Base-by-base conservation (phyloP, 2,888 invertebrate species). In the Agrenia bidenticulata region DNA sequence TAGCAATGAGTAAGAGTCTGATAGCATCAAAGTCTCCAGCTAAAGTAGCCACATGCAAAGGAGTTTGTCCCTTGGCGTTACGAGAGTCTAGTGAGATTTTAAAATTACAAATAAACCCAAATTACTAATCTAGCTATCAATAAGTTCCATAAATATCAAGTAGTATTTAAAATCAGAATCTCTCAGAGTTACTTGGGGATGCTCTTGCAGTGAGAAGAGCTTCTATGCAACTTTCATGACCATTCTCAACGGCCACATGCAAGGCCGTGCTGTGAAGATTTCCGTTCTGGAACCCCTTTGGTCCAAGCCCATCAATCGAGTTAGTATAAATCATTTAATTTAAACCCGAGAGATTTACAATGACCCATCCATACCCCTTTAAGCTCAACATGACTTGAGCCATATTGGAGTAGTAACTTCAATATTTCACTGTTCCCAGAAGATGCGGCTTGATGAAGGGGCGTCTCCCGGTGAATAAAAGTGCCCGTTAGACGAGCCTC, bases 1-100 rank as follows among this genome's bases (percentile, higher is more conserved):
- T 91, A 77, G 89, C 85, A 79, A 84, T 85, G 72, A 92, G 81
- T 60, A 92, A 81, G 62, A 89, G 81, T 76, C 87, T 82, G n/a
- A 89, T 90, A 76, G 89, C 88, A 21, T 85, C 84, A 11, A 91
- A 89, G 77, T 89, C 90, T 79, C 92, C 91, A 78, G 91, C 90
- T 39, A 92, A 81, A 0, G 92, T 91, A 0, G 92, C 91, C 51
- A 91, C 85, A 78, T 92, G 92, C 42, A 92, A 79, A 0, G 92
- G 88, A 0, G 91, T 90, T 77, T 91, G 92, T 19, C 92, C 92
- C 77, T 88, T 91, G 74, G 86, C 85, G 51, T 77, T 76, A 17
- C 67, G 5, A 9, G 19, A 15, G 19, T 45, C 45, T 45, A 19
- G 15, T 39, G 15, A 39, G 15, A 39, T 39, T 11, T 11, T 11